phyloP scores from a whole-genome alignment of 2,113 vertebrate species.

The Gymnobelideus leadbeateri region DNA sequence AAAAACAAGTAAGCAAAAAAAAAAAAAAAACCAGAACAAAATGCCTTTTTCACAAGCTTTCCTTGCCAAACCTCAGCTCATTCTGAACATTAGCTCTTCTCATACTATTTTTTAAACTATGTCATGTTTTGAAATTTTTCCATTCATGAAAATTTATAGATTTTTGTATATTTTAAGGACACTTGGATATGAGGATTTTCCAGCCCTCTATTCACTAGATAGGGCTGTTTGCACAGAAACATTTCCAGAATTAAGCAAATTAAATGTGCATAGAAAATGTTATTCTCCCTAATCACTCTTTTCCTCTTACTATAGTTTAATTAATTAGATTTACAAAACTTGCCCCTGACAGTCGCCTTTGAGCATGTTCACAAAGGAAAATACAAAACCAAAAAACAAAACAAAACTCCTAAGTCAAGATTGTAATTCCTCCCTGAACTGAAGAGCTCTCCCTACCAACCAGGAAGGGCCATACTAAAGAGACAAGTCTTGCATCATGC shows the following conservation, averaged over 20 bases:
- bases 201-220: background rate
- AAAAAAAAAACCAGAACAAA: too few relatives aligned
- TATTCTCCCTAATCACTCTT: constrained; percentile 35
- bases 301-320: constrained; percentile 16
- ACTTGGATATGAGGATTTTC: constrained; percentile 4
- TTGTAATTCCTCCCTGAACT: background rate
- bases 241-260: constrained; percentile 30
- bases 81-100: background rate
- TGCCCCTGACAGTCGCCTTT: background rate
- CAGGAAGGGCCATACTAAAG: background rate
- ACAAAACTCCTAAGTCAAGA: background rate
- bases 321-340: constrained; percentile 22
- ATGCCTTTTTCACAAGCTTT: background rate
- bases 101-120: background rate
- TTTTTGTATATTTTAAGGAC: constrained; percentile 12
- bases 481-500: background rate
- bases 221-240: constrained; percentile 30
- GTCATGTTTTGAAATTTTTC: background rate
- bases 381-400: constrained; percentile 6
- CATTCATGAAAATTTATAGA: background rate
- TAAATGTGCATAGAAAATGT: background rate
- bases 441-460: background rate
- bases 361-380: constrained; percentile 27
- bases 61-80: background rate
- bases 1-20: background rate